A percentile compares a stretch with the other conserved stretches of the same genome.
Evolutionary conservation across 2,113 vertebrate genomes (phyloP).

Genomic region (Oreochromis aureus): DNA sequence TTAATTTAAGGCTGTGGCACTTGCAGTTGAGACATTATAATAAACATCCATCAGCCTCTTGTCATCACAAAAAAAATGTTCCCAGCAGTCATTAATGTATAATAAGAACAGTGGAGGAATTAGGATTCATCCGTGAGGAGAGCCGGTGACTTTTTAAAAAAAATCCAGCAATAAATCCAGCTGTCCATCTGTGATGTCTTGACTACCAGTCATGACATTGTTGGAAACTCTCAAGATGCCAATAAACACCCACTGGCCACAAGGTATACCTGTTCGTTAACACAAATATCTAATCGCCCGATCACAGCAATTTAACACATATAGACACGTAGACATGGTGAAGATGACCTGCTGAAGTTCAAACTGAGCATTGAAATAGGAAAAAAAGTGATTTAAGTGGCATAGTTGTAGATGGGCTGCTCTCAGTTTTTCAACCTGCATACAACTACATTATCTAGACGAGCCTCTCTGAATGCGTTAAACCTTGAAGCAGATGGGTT

Average conservation of each 20-base stretch:
- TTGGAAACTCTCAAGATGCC: not conserved
- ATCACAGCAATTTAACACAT: rapidly evolving
- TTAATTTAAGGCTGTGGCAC: not conserved
- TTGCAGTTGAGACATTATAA: rapidly evolving
- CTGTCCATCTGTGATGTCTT: not conserved
- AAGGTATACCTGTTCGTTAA: not conserved
- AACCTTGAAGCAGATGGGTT: not conserved
- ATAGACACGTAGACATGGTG: not conserved
- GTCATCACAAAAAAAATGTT: not conserved
- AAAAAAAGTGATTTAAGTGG: not conserved
- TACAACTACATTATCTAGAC: not conserved
- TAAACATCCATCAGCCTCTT: not conserved
- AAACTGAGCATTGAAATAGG: not conserved
- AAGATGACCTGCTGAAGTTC: not conserved
- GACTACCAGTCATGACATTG: rapidly evolving
- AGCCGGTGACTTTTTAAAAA: not conserved
- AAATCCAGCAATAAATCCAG: not conserved
- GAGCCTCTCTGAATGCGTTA: not conserved
- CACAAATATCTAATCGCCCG: not conserved
- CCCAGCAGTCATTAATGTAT: not conserved
- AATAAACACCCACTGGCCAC: not conserved
- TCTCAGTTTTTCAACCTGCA: not conserved
- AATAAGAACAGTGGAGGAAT: not conserved
- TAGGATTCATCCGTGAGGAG: not conserved
- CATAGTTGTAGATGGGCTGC: not conserved